phyloP scores from a whole-genome alignment of 2,888 invertebrate species.

The Plagodis pulveraria region DNA sequence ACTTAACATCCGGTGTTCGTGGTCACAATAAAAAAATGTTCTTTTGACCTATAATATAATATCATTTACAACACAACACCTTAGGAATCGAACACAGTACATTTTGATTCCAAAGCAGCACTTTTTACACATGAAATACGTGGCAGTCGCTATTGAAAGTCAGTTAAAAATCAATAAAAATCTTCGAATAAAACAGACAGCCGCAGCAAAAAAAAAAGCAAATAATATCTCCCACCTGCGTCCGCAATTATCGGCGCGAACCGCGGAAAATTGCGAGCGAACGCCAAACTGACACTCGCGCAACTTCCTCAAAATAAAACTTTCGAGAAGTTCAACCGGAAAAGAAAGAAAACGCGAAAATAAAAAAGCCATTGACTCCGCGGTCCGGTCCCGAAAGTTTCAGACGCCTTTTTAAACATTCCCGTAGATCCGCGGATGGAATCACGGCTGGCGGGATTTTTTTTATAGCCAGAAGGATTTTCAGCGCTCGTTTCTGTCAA shows the following conservation, averaged over 20 bases:
- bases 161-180: conserved; percentile 42
- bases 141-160: no score
- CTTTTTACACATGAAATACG: no score
- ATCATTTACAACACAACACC: no score
- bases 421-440: conserved; percentile 56
- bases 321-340: conserved; percentile 81
- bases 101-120: no score
- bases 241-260: conserved; percentile 81
- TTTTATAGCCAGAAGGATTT: conserved; percentile 68
- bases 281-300: conserved; percentile 82
- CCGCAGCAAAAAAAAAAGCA: conserved; percentile 52
- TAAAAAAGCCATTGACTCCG: conserved; percentile 83
- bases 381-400: conserved; percentile 74
- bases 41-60: no score
- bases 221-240: conserved; percentile 74
- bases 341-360: conserved; percentile 80
- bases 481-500: conserved; percentile 67
- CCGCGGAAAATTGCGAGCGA: conserved; percentile 80
- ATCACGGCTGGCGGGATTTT: conserved; percentile 62
- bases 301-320: conserved; percentile 82
- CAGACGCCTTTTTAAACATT: conserved; percentile 74
- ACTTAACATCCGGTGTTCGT: no score
- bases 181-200: conserved; percentile 35
- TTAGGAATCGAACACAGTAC: no score
- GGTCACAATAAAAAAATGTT: no score